phyloP scores from a whole-genome alignment of 2,888 invertebrate species.

The Apodemia hepburni region DNA sequence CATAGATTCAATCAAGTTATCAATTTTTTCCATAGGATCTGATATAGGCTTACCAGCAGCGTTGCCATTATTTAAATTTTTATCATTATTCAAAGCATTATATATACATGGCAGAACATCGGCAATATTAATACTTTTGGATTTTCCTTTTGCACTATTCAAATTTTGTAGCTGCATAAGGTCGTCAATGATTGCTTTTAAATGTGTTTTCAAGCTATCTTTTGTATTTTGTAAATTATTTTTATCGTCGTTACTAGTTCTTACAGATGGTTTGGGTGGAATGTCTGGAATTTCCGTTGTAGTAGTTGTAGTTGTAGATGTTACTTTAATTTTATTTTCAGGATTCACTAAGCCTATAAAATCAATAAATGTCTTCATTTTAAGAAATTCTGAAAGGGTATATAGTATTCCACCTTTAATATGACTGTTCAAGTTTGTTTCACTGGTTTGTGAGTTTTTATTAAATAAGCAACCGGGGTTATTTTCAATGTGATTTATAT shows the following conservation, averaged over 20 bases:
- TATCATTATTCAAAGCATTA: constrained; percentile 45
- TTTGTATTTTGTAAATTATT: constrained; percentile 43
- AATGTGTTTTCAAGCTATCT: constrained; percentile 56
- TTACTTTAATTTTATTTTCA: constrained; percentile 23
- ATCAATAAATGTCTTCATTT: constrained; percentile 59
- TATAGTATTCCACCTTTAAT: constrained; percentile 55
- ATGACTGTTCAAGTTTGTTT: constrained; percentile 33
- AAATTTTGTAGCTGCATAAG: constrained; percentile 53
- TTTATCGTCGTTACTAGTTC: constrained; percentile 13
- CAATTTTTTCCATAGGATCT: constrained; percentile 40
- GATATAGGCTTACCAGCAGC: constrained; percentile 13
- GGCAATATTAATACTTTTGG: constrained; percentile 43
- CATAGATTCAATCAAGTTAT: constrained; percentile 45
- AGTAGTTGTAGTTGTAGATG: constrained; percentile 22
- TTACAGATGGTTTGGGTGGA: constrained; percentile 5
- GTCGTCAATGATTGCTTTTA: constrained; percentile 61
- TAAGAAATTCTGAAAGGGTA: constrained; percentile 62
- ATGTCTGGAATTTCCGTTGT: constrained; percentile 23
- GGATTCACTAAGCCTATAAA: constrained; percentile 47
- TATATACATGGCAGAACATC: constrained; percentile 62
- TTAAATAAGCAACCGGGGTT: constrained; percentile 49
- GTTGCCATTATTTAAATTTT: constrained; percentile 13
- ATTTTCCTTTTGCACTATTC: constrained; percentile 38
- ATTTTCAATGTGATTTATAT: constrained; percentile 50
- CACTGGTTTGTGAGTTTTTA: constrained; percentile 34